Conservation (phyloP, 2,113 vertebrate genomes). For the Microcebus lehilahytsara region DNA sequence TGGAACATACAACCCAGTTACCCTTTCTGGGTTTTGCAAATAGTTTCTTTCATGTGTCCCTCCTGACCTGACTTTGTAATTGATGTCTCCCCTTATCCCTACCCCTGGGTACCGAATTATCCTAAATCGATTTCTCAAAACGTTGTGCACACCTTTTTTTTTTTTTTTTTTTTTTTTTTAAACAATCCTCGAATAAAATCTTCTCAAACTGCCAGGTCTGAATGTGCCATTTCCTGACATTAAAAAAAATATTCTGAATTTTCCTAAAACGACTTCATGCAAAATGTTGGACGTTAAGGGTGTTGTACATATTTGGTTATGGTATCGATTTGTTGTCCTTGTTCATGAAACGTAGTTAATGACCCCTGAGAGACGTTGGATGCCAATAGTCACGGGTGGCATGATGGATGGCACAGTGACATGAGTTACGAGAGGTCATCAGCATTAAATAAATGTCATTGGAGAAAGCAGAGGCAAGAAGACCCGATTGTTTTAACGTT, state of each 20-base stretch:
- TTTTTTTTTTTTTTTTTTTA: not conserved
- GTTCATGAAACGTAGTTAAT: not conserved
- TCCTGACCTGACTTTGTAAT: not conserved
- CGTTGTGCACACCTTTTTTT: not conserved
- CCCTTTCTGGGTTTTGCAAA: not conserved
- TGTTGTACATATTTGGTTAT: not conserved
- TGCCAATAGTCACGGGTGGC: not conserved
- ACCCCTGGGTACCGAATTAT: not conserved
- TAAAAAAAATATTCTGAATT: not conserved
- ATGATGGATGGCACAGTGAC: not conserved
- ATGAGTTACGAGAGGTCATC: not conserved
- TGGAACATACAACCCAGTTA: not conserved
- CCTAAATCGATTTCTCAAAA: not conserved
- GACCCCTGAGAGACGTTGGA: not conserved
- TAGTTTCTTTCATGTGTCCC: not conserved
- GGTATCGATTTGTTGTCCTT: not conserved
- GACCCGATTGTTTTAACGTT: not conserved
- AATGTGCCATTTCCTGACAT: not conserved
- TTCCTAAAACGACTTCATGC: not conserved
- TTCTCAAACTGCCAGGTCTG: not conserved
- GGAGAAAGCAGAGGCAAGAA: not conserved
- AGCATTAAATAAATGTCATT: not conserved
- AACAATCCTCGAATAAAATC: not conserved
- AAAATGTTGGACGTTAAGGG: not conserved
- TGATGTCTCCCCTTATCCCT: not conserved